Evolutionary conservation across 2,113 vertebrate genomes (phyloP).

Genomic region (Paralichthys olivaceus): DNA sequence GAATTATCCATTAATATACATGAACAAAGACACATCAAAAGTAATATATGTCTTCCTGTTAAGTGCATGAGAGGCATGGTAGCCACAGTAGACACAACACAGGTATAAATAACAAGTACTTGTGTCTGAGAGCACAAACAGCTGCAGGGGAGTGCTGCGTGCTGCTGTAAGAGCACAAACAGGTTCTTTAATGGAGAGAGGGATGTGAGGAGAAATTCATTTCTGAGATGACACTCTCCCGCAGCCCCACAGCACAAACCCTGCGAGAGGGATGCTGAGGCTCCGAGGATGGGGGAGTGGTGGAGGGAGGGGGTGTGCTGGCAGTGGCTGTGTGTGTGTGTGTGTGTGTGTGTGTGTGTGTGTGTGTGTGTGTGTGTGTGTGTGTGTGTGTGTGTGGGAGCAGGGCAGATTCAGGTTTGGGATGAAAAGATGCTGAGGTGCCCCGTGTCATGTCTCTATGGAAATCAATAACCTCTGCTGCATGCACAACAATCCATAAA

Average conservation of each 20-base stretch:
- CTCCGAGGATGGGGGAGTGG: conserved; percentile 23
- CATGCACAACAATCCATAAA: conserved; percentile 29
- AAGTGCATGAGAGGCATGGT: conserved; percentile 30
- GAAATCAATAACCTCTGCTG: conserved; percentile 73
- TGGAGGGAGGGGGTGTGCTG: neutral
- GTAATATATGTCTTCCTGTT: neutral
- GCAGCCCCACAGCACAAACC: conserved; percentile 61
- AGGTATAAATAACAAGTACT: conserved; percentile 66
- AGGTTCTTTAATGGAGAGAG: conserved; percentile 74
- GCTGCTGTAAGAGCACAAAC: conserved; percentile 60
- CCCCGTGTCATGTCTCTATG: conserved; percentile 66
- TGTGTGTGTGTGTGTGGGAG: neutral
- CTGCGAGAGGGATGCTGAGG: conserved; percentile 58
- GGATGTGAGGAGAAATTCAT: conserved; percentile 79
- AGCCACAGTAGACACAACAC: conserved; percentile 32
- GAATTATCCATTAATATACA: conserved; percentile 6
- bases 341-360: neutral
- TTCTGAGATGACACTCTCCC: conserved; percentile 73
- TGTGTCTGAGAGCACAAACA: conserved; percentile 61
- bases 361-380: neutral
- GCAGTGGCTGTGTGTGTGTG: neutral
- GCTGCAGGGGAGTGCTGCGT: conserved; percentile 54
- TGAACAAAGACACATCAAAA: conserved; percentile 1
- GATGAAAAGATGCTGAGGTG: conserved; percentile 60
- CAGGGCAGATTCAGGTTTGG: conserved; percentile 34